Evolutionary conservation across 2,113 vertebrate species (phyloP), one percentile per base, ranked within the genome.

Genomic region (Spilogale gracilis): DNA sequence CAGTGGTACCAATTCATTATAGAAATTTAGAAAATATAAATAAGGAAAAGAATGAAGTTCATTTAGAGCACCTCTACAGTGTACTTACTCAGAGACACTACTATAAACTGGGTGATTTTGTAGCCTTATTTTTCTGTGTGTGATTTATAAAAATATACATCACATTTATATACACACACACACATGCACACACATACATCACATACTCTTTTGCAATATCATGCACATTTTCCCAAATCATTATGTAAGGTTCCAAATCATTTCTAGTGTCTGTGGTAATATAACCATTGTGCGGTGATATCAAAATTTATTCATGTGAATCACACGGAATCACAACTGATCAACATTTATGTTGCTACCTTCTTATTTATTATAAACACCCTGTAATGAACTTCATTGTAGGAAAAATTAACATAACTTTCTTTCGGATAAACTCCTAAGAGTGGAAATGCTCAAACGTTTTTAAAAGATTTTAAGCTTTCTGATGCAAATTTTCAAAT

Each of bases 81-180:
- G 3, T 2, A 69, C 13, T 89, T 89, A 18, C 38, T 65, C 58
- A 88, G 67, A 52, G 12, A 80, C 43, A 20, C 6, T 89, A 60
- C n/a, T 80, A 45, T 83, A 82, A 92, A 73, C 23, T 76, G 81
- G 6, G 25, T 86, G 61, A 60, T 84, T 80, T 45, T 52, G 17
- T 48, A 82, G n/a, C 50, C 10, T 87, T 90, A 84, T 65, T 65
- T 96, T 91, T 93, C 17, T 69, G 10, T 83, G 30, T 89, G 6
- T 95, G 8, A 94, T 83, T 94, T 89, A 83, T n/a, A 92, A 90
- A 96, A 89, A 79, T 90, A 67, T 54, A 56, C 25, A 21, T 6
- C 18, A 48, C 5, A 18, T 32, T 32, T 14, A 48, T 8, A 74
- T 7, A 27, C 1, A 65, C 14, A 32, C 2, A 30, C 11, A 65